Evolutionary conservation across 2,797 vertebrate genomes (phyloP).

Genomic region (Myiothlypis chrysogaster): DNA sequence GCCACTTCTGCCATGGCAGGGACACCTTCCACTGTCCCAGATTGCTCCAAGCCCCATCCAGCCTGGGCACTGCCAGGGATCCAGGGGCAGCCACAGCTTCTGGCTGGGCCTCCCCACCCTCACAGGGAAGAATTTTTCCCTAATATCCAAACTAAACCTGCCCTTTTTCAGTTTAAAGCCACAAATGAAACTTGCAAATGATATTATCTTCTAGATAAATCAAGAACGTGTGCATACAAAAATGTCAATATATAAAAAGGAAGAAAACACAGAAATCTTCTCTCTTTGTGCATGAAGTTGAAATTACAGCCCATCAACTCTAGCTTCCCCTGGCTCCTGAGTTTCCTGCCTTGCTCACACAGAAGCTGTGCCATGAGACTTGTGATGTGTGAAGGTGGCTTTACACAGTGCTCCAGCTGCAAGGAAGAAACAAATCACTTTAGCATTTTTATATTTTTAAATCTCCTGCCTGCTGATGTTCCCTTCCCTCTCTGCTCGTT

Average conservation of each 20-base stretch:
- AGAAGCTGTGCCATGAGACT: neutral
- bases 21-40: neutral
- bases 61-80: rapidly evolving
- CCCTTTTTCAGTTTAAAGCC: neutral
- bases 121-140: neutral
- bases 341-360: neutral
- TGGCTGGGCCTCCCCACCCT: neutral
- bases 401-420: neutral
- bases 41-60: neutral
- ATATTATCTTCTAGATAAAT: neutral
- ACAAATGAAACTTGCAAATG: neutral
- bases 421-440: constrained; percentile 27
- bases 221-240: rapidly evolving
- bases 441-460: constrained; percentile 18
- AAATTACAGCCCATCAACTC: neutral
- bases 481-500: neutral
- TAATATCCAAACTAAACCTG: neutral
- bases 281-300: neutral
- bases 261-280: neutral
- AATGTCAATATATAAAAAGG: neutral
- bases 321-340: neutral
- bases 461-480: constrained; percentile 27
- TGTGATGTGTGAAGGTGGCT: neutral
- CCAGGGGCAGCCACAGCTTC: neutral
- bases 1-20: neutral